Base-by-base conservation (phyloP, 2,797 vertebrate genomes). In the Miichthys miiuy region DNA sequence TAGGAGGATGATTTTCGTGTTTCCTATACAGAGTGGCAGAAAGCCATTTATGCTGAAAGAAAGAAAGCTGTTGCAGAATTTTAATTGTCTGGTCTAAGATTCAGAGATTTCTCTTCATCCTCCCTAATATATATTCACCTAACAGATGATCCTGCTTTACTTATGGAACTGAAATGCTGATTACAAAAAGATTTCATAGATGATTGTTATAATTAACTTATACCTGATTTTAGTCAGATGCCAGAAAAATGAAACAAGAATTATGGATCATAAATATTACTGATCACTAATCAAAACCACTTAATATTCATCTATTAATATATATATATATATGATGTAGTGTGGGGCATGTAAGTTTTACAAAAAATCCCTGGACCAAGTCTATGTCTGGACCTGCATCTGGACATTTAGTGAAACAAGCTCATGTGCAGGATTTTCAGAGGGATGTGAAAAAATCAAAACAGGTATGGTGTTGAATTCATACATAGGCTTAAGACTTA, bases 121-220 rank as follows among this genome's bases (percentile, higher is more conserved):
- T 52, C 27, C 30, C 66, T 76, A 25, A 55, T 73, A 71, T 38
- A 67, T 61, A 66, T 71, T 51, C 46, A 64, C n/a, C 30, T 56
- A 65, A 52, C 12, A 47, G 18, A 54, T 60, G 41, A 56, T 50
- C 41, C 27, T 25, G 6, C 30, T 51, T 64, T 72, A 44, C 44
- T 58, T 47, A 54, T 65, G 66, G n/a, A 69, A 60, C 17, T 83
- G 5, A 68, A 78, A 68, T 44, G 18, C 51, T 70, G 34, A 76
- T 81, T 76, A 44, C 16, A 51, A 55, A 72, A 78, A 78, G 42
- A 12, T 47, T 47, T 34, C 34, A 12, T 38, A 48, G 27, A 63
- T 67, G 20, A 79, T 70, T 27, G n/a, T 78, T 77, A 42, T 78
- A 60, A 78, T 73, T 75, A 62, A 74, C 69, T 23, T 62, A 11